A percentile compares a stretch with the other conserved stretches of the same genome.
Evolutionary conservation across 2,888 invertebrate species (phyloP).

Genomic region (Limenitis camilla): DNA sequence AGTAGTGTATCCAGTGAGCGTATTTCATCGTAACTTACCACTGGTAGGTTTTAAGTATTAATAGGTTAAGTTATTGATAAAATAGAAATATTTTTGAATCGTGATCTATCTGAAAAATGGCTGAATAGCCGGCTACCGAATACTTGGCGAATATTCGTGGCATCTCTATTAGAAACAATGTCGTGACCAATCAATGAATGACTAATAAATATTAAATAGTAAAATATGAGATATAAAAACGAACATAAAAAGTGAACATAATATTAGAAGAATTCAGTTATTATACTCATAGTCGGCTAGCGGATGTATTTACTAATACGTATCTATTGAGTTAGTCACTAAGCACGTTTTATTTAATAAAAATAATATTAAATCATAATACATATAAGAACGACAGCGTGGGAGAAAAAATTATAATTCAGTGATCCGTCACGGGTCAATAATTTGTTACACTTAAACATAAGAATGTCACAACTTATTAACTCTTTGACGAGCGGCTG

Average conservation of each 20-base stretch:
- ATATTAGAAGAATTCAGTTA: conserved; percentile 1
- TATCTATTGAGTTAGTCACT: conserved; percentile 3
- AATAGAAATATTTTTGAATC: no score
- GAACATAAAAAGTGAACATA: not conserved
- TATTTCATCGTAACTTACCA: no score
- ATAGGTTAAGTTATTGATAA: no score
- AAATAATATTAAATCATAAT: not conserved
- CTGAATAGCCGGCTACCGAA: no score
- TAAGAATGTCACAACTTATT: conserved; percentile 46
- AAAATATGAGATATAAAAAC: no score
- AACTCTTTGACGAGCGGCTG: conserved; percentile 44
- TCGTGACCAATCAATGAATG: no score
- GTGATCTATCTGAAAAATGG: no score
- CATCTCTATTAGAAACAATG: no score
- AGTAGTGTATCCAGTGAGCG: no score
- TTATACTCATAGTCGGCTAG: conserved; percentile 1
- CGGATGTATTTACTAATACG: conserved; percentile 3
- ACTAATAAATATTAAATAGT: no score
- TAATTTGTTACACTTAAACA: conserved; percentile 26
- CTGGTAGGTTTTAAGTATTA: no score
- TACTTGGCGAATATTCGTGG: no score
- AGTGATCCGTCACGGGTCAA: conserved; percentile 20
- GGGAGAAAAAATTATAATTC: conserved; percentile 11
- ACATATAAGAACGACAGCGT: conserved; percentile 5
- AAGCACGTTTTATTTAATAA: conserved; percentile 1